Evolutionary conservation across 2,888 invertebrate species (phyloP).

Genomic region (Campoplex nolae): DNA sequence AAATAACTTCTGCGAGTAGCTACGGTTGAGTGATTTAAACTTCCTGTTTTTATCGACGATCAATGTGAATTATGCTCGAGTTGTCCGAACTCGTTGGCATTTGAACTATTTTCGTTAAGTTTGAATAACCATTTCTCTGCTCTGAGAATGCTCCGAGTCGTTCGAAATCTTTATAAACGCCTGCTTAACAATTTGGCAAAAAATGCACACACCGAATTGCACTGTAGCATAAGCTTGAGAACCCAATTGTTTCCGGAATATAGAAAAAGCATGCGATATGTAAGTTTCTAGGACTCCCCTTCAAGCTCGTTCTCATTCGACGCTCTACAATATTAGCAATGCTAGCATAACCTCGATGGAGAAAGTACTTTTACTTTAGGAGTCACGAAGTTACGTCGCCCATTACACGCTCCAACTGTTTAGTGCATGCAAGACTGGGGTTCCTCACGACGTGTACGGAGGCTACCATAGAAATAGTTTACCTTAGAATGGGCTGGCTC

Average conservation of each 20-base stretch:
- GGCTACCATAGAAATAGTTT: constrained; percentile 37
- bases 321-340: constrained; percentile 63
- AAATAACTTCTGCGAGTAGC: background rate
- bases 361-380: constrained; percentile 69
- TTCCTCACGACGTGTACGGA: constrained; percentile 25
- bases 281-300: constrained; percentile 53
- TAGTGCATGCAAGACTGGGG: constrained; percentile 43
- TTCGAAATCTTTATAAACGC: background rate
- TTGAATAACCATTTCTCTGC: background rate
- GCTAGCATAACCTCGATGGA: constrained; percentile 64
- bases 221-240: too few relatives aligned
- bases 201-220: background rate
- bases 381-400: constrained; percentile 57
- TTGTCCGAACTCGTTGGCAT: background rate
- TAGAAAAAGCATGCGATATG: background rate
- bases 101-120: background rate
- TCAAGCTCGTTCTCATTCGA: constrained; percentile 64
- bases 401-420: constrained; percentile 66
- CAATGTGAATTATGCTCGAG: background rate
- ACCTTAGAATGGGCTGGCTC: background rate
- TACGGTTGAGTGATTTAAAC: background rate
- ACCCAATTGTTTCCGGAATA: background rate
- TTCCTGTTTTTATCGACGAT: background rate
- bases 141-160: background rate
- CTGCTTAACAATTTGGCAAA: background rate